A percentile compares a stretch with the other conserved stretches of the same genome.
These are phyloP conservation scores for Eilema sororculum DNA, from an alignment of 2,888 invertebrate genomes.

Conservation along the genomic window DNA sequence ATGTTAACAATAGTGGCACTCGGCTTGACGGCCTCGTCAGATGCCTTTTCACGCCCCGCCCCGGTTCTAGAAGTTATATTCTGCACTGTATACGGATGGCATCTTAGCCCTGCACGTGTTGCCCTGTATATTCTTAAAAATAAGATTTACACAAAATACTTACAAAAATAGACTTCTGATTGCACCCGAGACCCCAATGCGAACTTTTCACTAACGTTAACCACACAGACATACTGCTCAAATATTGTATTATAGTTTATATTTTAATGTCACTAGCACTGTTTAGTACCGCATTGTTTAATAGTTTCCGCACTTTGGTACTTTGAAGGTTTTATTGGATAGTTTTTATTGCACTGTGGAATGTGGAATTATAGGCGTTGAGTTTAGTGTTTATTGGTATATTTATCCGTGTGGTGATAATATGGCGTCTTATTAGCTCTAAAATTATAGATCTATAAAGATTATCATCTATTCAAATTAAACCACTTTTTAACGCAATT, in stretches of 20 bases:
- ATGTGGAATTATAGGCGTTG: no score
- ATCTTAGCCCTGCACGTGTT: no score
- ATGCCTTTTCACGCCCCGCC: no score
- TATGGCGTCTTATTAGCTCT: background rate
- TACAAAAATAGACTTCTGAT: conserved; percentile 75
- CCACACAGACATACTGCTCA: conserved; percentile 86
- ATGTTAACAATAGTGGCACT: no score
- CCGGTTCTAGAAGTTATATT: no score
- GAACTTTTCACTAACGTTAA: conserved; percentile 86
- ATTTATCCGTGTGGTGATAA: background rate
- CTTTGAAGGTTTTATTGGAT: background rate
- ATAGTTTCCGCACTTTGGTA: background rate
- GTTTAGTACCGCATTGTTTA: conserved; percentile 14
- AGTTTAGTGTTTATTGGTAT: background rate
- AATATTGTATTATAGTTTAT: conserved; percentile 14
- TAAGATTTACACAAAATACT: conserved; percentile 58
- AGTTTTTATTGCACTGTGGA: background rate
- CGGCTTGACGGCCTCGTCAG: no score
- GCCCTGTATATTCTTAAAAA: no score
- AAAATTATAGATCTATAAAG: background rate
- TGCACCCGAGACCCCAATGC: conserved; percentile 80
- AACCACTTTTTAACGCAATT: no score
- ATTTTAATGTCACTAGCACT: conserved; percentile 18
- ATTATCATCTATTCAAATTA: no score
- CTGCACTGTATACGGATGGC: no score